phyloP scores from a whole-genome alignment of 2,797 vertebrate species.

The Ctenopoma kingsleyae region DNA sequence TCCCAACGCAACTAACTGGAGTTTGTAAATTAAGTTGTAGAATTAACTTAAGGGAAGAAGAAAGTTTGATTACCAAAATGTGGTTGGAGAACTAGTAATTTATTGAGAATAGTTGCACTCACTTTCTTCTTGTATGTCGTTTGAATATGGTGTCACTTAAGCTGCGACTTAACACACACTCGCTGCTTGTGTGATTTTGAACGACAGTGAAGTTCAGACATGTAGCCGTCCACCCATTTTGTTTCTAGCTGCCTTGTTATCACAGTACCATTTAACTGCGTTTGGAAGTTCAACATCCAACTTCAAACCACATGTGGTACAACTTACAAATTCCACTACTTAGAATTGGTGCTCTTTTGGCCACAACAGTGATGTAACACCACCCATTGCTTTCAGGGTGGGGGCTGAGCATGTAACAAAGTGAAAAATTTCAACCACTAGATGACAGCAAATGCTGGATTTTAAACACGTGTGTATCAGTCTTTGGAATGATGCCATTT shows the following conservation, averaged over 20 bases:
- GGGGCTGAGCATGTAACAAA: neutral
- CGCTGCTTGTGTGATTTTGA: neutral
- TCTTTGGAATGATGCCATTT: constrained; percentile 1
- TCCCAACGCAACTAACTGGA: neutral
- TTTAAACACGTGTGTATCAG: neutral
- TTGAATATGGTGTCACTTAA: neutral
- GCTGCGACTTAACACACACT: neutral
- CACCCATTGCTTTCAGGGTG: fast-evolving
- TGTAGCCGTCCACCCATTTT: neutral
- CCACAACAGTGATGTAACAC: neutral
- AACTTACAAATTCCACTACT: neutral
- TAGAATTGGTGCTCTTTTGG: neutral
- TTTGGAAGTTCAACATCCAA: neutral
- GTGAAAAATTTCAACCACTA: constrained; percentile 5
- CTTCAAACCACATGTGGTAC: neutral
- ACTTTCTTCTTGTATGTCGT: neutral
- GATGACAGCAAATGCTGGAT: constrained; percentile 12
- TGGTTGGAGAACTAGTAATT: neutral
- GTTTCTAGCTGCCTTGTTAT: neutral
- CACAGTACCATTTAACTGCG: neutral
- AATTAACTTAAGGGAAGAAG: neutral
- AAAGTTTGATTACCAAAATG: neutral
- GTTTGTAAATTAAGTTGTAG: neutral
- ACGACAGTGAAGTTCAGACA: neutral
- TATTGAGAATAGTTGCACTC: neutral